Evolutionary conservation across 2,113 vertebrate genomes (phyloP).

Genomic region (Mormyrus lacerda): DNA sequence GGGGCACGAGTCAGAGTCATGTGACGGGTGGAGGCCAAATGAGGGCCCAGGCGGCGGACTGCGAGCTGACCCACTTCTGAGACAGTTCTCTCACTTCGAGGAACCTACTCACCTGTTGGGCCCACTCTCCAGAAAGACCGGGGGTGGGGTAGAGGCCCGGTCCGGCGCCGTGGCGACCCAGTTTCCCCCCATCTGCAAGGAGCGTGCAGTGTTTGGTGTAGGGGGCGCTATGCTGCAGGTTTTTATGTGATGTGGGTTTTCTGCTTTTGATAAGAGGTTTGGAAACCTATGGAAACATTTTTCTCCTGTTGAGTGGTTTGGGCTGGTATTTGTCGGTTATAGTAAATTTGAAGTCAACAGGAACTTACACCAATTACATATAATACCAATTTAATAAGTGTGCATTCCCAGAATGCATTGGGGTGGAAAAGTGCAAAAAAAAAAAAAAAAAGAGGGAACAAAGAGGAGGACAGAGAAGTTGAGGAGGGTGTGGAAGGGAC

Average conservation of each 20-base stretch:
- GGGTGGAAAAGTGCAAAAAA: not conserved
- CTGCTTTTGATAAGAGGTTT: not conserved
- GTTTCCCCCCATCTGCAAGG: conserved; percentile 4
- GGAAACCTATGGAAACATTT: not conserved
- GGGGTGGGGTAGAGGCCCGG: not conserved
- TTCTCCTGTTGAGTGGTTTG: not conserved
- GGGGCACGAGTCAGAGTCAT: not conserved
- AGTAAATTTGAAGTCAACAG: not conserved
- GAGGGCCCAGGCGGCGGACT: not conserved
- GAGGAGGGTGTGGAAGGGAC: conserved; percentile 21
- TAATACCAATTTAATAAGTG: not conserved
- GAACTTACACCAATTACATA: not conserved
- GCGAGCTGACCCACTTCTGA: not conserved
- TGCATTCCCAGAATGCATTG: not conserved
- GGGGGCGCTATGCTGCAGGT: not conserved
- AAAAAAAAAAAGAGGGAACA: not conserved
- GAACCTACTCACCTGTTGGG: not conserved
- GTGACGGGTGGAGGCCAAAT: not conserved
- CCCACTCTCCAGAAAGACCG: not conserved
- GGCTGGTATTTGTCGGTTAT: not conserved
- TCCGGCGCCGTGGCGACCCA: not conserved
- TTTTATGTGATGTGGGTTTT: not conserved
- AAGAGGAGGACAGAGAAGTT: not conserved
- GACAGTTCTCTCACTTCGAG: not conserved
- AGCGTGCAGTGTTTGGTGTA: not conserved